These are phyloP conservation scores for Caenorhabditis tropicalis DNA, from an alignment of 1,140 invertebrate genomes.

Conservation along the genomic window DNA sequence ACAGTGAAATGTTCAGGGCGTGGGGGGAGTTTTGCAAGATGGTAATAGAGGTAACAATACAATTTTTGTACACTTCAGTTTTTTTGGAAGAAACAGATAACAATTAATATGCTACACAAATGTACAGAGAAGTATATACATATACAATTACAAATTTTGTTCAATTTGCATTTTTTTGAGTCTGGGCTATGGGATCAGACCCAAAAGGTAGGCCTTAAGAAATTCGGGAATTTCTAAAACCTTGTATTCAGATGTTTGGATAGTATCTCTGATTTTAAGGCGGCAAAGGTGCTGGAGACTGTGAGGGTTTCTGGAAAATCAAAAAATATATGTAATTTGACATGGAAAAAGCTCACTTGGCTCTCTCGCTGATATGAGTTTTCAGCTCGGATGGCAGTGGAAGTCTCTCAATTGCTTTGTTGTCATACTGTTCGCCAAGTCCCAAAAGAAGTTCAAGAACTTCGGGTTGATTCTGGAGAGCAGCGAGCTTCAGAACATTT, in stretches of 20 bases:
- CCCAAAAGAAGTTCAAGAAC: slow-evolving; percentile 47
- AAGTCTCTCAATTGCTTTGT: slow-evolving; percentile 52
- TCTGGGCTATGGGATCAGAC: slow-evolving; percentile 15
- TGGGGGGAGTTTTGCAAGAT: neutral
- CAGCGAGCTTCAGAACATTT: slow-evolving; percentile 52
- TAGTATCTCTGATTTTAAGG: slow-evolving; percentile 30
- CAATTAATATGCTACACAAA: slow-evolving; percentile 29
- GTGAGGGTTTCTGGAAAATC: slow-evolving; percentile 49
- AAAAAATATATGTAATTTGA: neutral
- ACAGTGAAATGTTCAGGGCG: neutral
- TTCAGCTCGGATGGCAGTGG: slow-evolving; percentile 52
- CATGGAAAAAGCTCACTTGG: slow-evolving; percentile 38
- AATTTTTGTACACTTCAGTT: slow-evolving; percentile 33
- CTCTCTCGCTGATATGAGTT: slow-evolving; percentile 48
- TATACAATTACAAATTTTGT: neutral
- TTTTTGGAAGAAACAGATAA: slow-evolving; percentile 12
- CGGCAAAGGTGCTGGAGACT: slow-evolving; percentile 54
- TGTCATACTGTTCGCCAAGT: slow-evolving; percentile 58
- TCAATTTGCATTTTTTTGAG: neutral
- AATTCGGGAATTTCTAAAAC: slow-evolving; percentile 46
- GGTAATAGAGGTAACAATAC: neutral
- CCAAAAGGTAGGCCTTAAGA: slow-evolving; percentile 52
- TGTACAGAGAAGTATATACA: slow-evolving; percentile 34
- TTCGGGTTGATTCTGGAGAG: slow-evolving; percentile 36
- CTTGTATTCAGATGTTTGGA: slow-evolving; percentile 52